These are phyloP conservation scores for Yponomeuta sedellus DNA, from an alignment of 2,888 invertebrate genomes.

Conservation along the genomic window DNA sequence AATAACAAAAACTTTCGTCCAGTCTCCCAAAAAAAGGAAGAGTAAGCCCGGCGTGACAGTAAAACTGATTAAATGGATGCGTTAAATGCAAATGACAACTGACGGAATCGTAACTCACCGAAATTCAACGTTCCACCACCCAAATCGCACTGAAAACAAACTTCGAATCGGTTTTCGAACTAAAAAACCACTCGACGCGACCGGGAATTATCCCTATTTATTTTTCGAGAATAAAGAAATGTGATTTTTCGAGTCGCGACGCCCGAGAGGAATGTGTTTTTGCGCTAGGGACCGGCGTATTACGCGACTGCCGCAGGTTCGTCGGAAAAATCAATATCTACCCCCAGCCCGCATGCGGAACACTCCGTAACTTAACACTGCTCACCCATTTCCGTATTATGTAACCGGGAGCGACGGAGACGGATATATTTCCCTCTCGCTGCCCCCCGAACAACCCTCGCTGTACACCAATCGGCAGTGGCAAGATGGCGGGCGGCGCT, in stretches of 20 bases:
- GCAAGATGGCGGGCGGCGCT: slow-evolving; percentile 63
- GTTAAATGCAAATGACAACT: slow-evolving; percentile 36
- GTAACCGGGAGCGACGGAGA: slow-evolving; percentile 57
- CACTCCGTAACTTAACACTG: slow-evolving; percentile 55
- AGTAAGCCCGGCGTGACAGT: slow-evolving; percentile 33
- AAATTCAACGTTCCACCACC: slow-evolving; percentile 55
- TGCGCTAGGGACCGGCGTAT: slow-evolving; percentile 69
- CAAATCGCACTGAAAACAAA: slow-evolving; percentile 35
- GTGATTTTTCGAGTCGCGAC: slow-evolving; percentile 51
- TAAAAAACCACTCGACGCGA: background rate
- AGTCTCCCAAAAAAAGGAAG: slow-evolving; percentile 17
- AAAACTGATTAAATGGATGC: slow-evolving; percentile 47
- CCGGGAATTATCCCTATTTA: slow-evolving; percentile 22
- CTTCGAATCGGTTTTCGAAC: background rate
- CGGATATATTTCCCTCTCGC: slow-evolving; percentile 37
- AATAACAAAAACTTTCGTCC: slow-evolving; percentile 20
- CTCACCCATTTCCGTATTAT: slow-evolving; percentile 72
- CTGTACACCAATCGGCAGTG: slow-evolving; percentile 47
- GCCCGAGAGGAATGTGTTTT: slow-evolving; percentile 63
- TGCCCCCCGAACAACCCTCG: slow-evolving; percentile 48
- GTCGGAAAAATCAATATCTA: slow-evolving; percentile 69
- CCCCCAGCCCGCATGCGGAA: slow-evolving; percentile 72
- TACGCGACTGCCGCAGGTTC: slow-evolving; percentile 71
- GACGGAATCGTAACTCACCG: slow-evolving; percentile 48
- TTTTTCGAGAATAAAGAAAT: slow-evolving; percentile 35